Evolutionary conservation across 1,140 invertebrate genomes (phyloP).

Genomic region (Akabosia matsudoensis): DNA sequence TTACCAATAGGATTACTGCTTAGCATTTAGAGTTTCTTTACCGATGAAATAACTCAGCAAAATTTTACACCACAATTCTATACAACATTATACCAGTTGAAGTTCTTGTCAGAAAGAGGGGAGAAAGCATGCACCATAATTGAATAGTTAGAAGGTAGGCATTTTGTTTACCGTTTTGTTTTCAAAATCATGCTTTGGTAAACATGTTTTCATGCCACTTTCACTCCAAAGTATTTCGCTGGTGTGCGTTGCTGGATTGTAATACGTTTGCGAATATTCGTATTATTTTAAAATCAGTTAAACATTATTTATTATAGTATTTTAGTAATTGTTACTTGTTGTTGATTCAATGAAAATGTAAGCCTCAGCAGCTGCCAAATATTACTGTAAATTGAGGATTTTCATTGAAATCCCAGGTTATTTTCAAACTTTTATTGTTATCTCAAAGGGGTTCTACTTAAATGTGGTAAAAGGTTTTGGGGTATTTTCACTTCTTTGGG

Average conservation of each 20-base stretch:
- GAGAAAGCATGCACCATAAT: too few species aligned
- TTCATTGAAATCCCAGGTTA: constrained; percentile 3
- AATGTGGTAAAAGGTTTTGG: constrained; percentile 14
- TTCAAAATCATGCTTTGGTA: too few species aligned
- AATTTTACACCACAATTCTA: too few species aligned
- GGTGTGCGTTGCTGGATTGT: too few species aligned
- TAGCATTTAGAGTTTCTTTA: background rate
- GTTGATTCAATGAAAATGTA: background rate
- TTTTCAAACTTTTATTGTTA: background rate
- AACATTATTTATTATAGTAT: background rate
- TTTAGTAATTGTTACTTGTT: background rate
- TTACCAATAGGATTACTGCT: background rate
- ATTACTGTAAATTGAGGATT: constrained; percentile 1
- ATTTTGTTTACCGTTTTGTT: too few species aligned
- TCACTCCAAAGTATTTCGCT: too few species aligned
- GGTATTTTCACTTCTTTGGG: constrained; percentile 7
- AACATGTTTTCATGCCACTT: background rate
- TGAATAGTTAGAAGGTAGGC: too few species aligned
- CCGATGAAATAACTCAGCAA: too few species aligned
- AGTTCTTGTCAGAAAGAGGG: too few species aligned
- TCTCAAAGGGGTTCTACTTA: constrained; percentile 18
- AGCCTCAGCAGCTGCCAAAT: constrained; percentile 18
- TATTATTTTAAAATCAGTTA: background rate
- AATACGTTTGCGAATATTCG: background rate
- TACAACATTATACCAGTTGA: too few species aligned